Percentiles rank a stretch among this genome's conserved stretches.
phyloP scores from a whole-genome alignment of 2,888 invertebrate genomes.

The Antheraea assamensis region DNA sequence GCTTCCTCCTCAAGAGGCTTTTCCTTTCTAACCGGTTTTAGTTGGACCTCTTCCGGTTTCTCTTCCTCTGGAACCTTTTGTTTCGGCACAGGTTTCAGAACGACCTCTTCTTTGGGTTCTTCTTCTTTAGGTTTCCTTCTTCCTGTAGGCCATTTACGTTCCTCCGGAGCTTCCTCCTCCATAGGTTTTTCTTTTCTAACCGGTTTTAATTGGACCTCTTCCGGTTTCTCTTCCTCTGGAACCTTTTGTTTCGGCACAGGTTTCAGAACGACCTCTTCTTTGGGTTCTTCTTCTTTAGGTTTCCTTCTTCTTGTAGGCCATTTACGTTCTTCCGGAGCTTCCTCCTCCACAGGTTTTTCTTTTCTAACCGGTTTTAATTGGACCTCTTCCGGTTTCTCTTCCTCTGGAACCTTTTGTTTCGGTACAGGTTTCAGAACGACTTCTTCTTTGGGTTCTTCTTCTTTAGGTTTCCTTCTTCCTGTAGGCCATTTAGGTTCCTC shows the following conservation, averaged over 20 bases:
- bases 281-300: conserved; percentile 26
- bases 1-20: conserved; percentile 49
- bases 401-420: conserved; percentile 57
- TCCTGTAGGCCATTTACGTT: conserved; percentile 51
- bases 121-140: conserved; percentile 41
- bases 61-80: conserved; percentile 38
- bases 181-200: conserved; percentile 32
- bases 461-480: conserved; percentile 48
- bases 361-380: conserved; percentile 36
- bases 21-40: conserved; percentile 34
- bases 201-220: conserved; percentile 30
- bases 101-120: conserved; percentile 45
- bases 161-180: conserved; percentile 40
- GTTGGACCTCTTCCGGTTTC: conserved; percentile 37
- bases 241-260: conserved; percentile 24
- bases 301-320: conserved; percentile 27
- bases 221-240: conserved; percentile 22
- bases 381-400: conserved; percentile 66
- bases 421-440: conserved; percentile 49
- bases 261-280: conserved; percentile 29
- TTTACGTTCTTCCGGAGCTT: conserved; percentile 48
- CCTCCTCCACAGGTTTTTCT: conserved; percentile 19
- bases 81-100: conserved; percentile 57
- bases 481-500: conserved; percentile 30
- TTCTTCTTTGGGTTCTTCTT: conserved; percentile 31